phyloP scores from a whole-genome alignment of 2,888 invertebrate genomes.

The Megastigmus dorsalis region DNA sequence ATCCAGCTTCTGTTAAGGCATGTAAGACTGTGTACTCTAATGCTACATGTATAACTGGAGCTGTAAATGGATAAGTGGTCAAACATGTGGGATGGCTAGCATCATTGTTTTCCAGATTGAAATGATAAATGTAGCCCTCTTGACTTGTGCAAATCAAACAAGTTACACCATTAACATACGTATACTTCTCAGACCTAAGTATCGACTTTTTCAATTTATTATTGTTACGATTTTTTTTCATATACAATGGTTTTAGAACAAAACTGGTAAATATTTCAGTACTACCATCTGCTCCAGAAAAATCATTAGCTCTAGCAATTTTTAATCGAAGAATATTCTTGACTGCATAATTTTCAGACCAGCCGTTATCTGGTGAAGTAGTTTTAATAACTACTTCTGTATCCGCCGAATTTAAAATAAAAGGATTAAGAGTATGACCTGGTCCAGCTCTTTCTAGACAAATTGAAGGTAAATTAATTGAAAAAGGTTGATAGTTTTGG shows the following conservation, averaged over 20 bases:
- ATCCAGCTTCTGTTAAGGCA: slow-evolving; percentile 84
- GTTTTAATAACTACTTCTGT: slow-evolving; percentile 74
- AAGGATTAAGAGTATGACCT: slow-evolving; percentile 67
- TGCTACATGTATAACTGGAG: slow-evolving; percentile 80
- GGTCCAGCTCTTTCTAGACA: slow-evolving; percentile 67
- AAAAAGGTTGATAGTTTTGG: slow-evolving; percentile 62
- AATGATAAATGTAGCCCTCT: slow-evolving; percentile 85
- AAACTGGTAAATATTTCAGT: slow-evolving; percentile 77
- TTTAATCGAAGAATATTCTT: slow-evolving; percentile 75
- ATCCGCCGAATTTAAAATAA: slow-evolving; percentile 71
- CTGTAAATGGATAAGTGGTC: slow-evolving; percentile 81
- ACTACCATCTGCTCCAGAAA: slow-evolving; percentile 72
- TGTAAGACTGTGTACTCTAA: slow-evolving; percentile 83
- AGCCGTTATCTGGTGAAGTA: slow-evolving; percentile 71
- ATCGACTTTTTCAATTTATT: slow-evolving; percentile 68
- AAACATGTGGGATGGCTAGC: slow-evolving; percentile 62
- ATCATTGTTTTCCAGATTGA: slow-evolving; percentile 70
- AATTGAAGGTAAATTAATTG: slow-evolving; percentile 67
- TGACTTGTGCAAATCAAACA: slow-evolving; percentile 80
- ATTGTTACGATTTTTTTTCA: slow-evolving; percentile 65
- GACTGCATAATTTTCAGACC: slow-evolving; percentile 74
- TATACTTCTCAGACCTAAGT: slow-evolving; percentile 77
- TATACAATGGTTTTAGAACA: slow-evolving; percentile 74
- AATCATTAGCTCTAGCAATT: slow-evolving; percentile 71
- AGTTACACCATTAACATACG: slow-evolving; percentile 78